Conservation (phyloP, 2,113 vertebrate species). For the Bos taurus region ARS-UCD2.0 NC_037335.1:93293001-93293500, state of each 20-base stretch:
- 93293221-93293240: not conserved
- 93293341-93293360: not conserved
- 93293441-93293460: not conserved
- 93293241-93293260: not conserved
- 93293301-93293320: not conserved
- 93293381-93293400: not conserved
- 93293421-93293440: not conserved
- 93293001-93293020: not conserved
- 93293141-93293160: not conserved
- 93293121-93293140: not conserved
- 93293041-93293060: not conserved
- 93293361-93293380: not conserved
- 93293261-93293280: not conserved
- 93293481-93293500: not conserved
- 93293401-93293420: not conserved
- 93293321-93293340: not conserved
- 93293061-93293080: not conserved
- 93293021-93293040: not conserved
- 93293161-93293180: not conserved
- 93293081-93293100: not conserved
- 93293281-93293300: not conserved
- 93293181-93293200: not conserved
- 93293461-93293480: not conserved
- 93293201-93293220: not conserved
- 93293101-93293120: not conserved